Conservation (phyloP, 1,140 invertebrate genomes). For the Brachionus koreanus region DNA sequence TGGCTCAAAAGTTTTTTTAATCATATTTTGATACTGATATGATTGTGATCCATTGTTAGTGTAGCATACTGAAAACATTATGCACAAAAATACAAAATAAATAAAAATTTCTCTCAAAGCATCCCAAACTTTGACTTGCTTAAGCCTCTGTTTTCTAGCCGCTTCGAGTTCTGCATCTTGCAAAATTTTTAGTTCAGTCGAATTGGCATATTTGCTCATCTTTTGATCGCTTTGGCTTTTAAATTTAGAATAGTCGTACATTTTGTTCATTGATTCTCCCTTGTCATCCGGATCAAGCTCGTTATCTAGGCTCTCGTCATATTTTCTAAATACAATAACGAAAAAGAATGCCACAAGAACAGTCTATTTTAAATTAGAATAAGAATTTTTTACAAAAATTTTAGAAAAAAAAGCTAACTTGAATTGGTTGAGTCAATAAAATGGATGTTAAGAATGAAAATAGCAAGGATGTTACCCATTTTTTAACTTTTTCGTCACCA, state of each 20-base stretch:
- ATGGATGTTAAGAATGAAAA: constrained; percentile 26
- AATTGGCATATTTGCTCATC: constrained; percentile 47
- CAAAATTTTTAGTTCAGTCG: constrained; percentile 54
- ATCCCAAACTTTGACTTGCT: constrained; percentile 60
- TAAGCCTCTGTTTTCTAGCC: constrained; percentile 55
- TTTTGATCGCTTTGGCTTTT: constrained; percentile 43
- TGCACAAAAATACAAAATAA: constrained; percentile 60
- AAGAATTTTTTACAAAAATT: not conserved
- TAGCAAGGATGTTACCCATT: constrained; percentile 24
- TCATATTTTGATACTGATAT: constrained; percentile 56
- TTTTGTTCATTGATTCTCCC: constrained; percentile 46
- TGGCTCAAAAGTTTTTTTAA: constrained; percentile 57
- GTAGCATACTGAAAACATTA: constrained; percentile 60
- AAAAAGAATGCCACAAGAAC: constrained; percentile 61
- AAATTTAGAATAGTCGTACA: constrained; percentile 52
- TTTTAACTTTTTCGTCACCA: constrained; percentile 37
- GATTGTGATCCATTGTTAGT: constrained; percentile 56
- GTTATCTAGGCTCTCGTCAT: constrained; percentile 59
- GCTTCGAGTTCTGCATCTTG: constrained; percentile 55
- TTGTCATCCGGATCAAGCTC: constrained; percentile 60
- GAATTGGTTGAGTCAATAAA: constrained; percentile 27
- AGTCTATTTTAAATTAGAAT: constrained; percentile 46
- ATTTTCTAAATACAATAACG: constrained; percentile 60
- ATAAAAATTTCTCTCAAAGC: constrained; percentile 59
- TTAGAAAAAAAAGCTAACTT: not conserved